Conservation (phyloP, 2,113 vertebrate genomes). For the Echinops telfairi region DNA sequence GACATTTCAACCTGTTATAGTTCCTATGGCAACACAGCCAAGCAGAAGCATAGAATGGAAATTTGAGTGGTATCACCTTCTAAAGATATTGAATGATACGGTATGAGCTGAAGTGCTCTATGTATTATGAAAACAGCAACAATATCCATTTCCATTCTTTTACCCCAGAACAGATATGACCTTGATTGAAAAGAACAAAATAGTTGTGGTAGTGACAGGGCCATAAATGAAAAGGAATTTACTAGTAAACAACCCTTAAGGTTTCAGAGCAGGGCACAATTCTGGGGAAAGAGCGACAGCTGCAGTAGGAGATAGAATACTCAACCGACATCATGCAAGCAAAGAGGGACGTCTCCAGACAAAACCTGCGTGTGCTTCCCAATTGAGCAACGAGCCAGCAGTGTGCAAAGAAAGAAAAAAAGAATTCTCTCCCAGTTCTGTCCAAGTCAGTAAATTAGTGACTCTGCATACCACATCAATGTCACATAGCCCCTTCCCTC, state of each 20-base stretch:
- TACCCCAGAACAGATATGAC: neutral
- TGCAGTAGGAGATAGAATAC: neutral
- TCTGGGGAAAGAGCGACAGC: neutral
- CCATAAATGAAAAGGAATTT: neutral
- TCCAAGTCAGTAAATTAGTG: neutral
- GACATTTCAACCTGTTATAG: neutral
- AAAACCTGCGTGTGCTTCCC: neutral
- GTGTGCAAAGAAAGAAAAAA: neutral
- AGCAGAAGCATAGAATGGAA: neutral
- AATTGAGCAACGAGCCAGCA: neutral
- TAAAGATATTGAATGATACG: neutral
- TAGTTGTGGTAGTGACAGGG: neutral
- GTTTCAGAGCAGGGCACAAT: neutral
- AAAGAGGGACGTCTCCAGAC: neutral
- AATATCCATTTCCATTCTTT: neutral
- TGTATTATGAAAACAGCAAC: neutral
- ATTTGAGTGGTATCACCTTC: neutral
- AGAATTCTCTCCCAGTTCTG: neutral
- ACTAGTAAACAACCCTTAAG: neutral
- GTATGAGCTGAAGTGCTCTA: neutral
- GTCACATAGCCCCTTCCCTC: neutral
- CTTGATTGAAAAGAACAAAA: slow-evolving; percentile 19
- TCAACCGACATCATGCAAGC: neutral
- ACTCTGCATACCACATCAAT: neutral
- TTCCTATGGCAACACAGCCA: neutral